Percentiles rank a stretch among this genome's conserved stretches.
phyloP scores from a whole-genome alignment of 2,797 vertebrate genomes.

The Acanthornis magna region DNA sequence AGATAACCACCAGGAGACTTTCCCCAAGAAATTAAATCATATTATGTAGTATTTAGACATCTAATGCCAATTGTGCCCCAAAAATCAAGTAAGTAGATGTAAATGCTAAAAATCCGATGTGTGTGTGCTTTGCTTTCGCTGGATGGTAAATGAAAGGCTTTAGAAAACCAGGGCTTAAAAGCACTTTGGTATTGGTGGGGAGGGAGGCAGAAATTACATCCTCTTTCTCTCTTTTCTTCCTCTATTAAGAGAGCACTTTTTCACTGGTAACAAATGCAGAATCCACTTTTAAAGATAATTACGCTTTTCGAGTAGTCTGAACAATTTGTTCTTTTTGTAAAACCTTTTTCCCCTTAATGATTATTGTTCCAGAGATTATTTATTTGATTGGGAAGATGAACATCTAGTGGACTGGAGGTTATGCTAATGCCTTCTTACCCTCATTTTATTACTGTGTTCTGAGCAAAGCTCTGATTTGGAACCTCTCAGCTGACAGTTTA shows the following conservation, averaged over 20 bases:
- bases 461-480: constrained; percentile 27
- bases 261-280: not conserved
- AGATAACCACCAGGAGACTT: not conserved
- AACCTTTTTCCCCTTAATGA: not conserved
- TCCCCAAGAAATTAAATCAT: not conserved
- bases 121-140: not conserved
- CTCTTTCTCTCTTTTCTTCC: not conserved
- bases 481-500: constrained; percentile 5
- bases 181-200: not conserved
- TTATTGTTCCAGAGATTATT: constrained; percentile 9
- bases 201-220: not conserved
- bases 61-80: not conserved
- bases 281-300: not conserved
- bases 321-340: not conserved
- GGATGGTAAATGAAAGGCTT: not conserved
- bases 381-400: constrained; percentile 31
- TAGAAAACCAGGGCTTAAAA: not conserved
- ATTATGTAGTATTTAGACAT: not conserved
- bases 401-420: not conserved
- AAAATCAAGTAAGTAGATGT: not conserved
- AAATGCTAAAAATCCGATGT: not conserved
- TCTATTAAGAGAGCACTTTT: not conserved
- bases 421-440: constrained; percentile 24
- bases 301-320: not conserved
- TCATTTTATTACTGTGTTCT: not conserved